These are phyloP conservation scores for Blastobasis lacticolella DNA, from an alignment of 2,888 invertebrate species.

Conservation along the genomic window DNA sequence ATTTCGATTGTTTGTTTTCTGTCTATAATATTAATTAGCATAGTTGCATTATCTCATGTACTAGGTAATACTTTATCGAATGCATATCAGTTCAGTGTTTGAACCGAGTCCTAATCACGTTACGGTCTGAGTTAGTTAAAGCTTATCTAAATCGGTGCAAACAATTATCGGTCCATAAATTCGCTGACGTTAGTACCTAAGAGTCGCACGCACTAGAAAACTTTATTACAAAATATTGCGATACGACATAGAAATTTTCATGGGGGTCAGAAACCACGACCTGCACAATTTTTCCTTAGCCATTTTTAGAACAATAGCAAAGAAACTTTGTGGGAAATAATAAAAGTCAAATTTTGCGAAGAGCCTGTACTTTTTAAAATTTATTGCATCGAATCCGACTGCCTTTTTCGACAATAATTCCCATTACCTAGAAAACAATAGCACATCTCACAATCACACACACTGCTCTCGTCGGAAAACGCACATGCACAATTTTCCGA, in stretches of 20 bases:
- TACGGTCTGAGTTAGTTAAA: conserved; percentile 34
- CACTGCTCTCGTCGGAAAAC: conserved; percentile 70
- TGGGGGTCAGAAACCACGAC: conserved; percentile 9
- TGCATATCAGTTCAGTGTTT: not conserved
- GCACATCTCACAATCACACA: conserved; percentile 73
- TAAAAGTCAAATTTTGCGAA: conserved; percentile 49
- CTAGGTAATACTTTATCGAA: not conserved
- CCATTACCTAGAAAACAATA: conserved; percentile 72
- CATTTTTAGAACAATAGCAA: conserved; percentile 26
- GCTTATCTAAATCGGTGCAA: conserved; percentile 58
- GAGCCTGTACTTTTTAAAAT: conserved; percentile 14
- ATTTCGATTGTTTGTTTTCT: too few species aligned
- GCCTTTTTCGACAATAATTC: conserved; percentile 53
- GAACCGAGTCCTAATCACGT: not conserved
- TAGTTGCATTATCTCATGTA: too few species aligned
- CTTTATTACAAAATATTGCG: conserved; percentile 10
- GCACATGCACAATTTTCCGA: conserved; percentile 75
- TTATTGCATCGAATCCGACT: conserved; percentile 33
- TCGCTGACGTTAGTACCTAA: conserved; percentile 17
- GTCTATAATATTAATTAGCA: too few species aligned
- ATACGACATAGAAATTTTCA: too few species aligned
- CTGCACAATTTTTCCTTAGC: conserved; percentile 17
- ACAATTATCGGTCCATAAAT: conserved; percentile 62
- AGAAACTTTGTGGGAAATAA: conserved; percentile 33
- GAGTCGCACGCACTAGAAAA: conserved; percentile 28